Evolutionary conservation across 64 coral and sea anemone species (phyloP), one percentile per base, ranked within the genome.

Genomic region (Orbicella faveolata): DNA sequence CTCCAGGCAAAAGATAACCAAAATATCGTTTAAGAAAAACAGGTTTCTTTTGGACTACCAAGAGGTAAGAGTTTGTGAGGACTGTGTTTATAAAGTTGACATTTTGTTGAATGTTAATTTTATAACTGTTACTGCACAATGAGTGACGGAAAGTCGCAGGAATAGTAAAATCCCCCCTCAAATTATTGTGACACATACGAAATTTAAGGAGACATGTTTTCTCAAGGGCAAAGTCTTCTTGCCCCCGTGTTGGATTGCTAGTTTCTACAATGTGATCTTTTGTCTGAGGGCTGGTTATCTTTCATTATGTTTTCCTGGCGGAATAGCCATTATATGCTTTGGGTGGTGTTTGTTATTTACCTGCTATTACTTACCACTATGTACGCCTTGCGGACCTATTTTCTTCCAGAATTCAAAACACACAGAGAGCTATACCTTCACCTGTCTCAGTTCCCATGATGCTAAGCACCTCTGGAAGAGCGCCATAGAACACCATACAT

Each of bases 381-480:
- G 21, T 10, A 26, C 67, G 21, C 25, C 10, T 70, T 70, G 21
- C 67, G 67, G 67, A 70, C 67, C 67, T 70, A 26, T 70, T 70
- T 84, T 52, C 20, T 83, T 20, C 18, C 61, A 91, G 89, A 53
- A 64, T 57, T 80, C 77, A 54, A 63, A 62, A 48, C 68, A 76
- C 15, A 63, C 68, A 16, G 80, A 91, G 19, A 34, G 63, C n/a
- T 91, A 63, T 41, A 39, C 55, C 55, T 99, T 93, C 77, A 81
- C 75, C 0, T 79, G 95, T 33, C 34, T 91, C 41, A 96, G 80
- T 59, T 76, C 97, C 9, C 94, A 91, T 74, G 97, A 89, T 69
- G 93, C 93, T 16, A 99, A 99, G 59, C 92, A 99, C 25, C 80
- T 99, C 30, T 99, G 97, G 97, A 99, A 99, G 65, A 90, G 91